Base-by-base conservation (phyloP, 2,113 vertebrate genomes). In the Notechis scutatus region DNA sequence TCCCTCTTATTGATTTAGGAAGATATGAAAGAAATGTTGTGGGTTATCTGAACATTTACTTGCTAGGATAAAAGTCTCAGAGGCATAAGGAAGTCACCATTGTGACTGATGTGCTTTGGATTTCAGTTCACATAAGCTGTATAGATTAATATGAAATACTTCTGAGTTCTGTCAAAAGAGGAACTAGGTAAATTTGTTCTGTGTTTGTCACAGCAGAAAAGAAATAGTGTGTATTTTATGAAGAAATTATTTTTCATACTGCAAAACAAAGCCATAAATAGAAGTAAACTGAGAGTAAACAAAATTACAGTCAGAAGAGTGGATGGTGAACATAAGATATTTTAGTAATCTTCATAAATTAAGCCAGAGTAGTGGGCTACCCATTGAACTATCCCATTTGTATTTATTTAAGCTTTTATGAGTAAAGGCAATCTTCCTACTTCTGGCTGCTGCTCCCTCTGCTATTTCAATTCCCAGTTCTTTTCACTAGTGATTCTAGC, bases 251-350 rank as follows among this genome's bases (percentile, higher is more conserved):
- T 92, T 88, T 88, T 92, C 92, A 93, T 29, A 42, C 56, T 0
- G 81, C 15, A 88, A 56, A 92, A 92, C 81, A 90, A 92, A 95
- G 1, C 87, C 57, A 92, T 50, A 91, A 87, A 91, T 91, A 87
- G 21, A 50, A 3, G 7, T 42, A 81, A 42, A 69, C 57, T 87
- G 56, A 87, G 74, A 69, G 57, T 55, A 90, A 89, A 59, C 85
- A 34, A 6, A 64, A 92, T 26, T 57, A 93, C 91, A 87, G 0
- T 0, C 59, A 45, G 87, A 0, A 0, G 85, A 88, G 29, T 87
- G 89, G 56, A 89, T 45, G 20, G 4, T 90, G 14, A 54, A 12
- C 0, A 57, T 42, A 86, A 50, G 90, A 93, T 26, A 42, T 11
- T n/a, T 39, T 47, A 45, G 5, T 24, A 85, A 39, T 5, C 39